Base-by-base conservation (phyloP, 2,797 vertebrate species). In the Argyrosomus regius region DNA sequence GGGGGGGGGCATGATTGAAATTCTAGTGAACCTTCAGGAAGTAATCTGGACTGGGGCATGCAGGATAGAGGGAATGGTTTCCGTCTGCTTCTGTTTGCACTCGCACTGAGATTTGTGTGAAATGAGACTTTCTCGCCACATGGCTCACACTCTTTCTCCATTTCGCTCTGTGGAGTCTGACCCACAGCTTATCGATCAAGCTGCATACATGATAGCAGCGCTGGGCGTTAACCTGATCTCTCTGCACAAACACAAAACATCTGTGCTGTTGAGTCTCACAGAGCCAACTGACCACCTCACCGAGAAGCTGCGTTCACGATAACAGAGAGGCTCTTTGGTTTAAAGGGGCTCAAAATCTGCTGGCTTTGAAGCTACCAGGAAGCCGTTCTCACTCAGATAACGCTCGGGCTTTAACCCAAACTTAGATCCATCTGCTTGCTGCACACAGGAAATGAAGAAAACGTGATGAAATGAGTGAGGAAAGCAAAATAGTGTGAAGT, bases 381-480 rank as follows among this genome's bases (percentile, higher is more conserved):
- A 88, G 85, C 80, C 31, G 10, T 77, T 78, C 71, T 88, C 78
- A 60, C 74, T 88, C 86, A 85, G 86, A 90, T 91, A 92, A 88
- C 84, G 74, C 75, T 74, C 68, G n/a, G 64, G 84, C 83, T 80
- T 74, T 72, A 52, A 76, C 53, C 60, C 77, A 68, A 83, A 83
- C 67, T 63, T 69, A 81, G 61, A 78, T 77, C 78, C 81, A 83
- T 91, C 80, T 86, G 82, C 78, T 83, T 66, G 80, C 87, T 75
- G 78, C 82, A 83, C 80, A 84, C 87, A 93, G 93, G 93, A 95
- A 94, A 93, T 94, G 81, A 94, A 89, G 89, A 92, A 94, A 93
- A 85, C 7, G 52, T 88, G 87, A 88, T 84, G 86, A 91, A 91
- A 89, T 75, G 67, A 84, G 72, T 84, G 80, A 52, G 69, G 76